Evolutionary conservation across 2,797 vertebrate genomes (phyloP), one percentile per base, ranked within the genome.

Genomic region (Xiphorhynchus erythropygius): DNA sequence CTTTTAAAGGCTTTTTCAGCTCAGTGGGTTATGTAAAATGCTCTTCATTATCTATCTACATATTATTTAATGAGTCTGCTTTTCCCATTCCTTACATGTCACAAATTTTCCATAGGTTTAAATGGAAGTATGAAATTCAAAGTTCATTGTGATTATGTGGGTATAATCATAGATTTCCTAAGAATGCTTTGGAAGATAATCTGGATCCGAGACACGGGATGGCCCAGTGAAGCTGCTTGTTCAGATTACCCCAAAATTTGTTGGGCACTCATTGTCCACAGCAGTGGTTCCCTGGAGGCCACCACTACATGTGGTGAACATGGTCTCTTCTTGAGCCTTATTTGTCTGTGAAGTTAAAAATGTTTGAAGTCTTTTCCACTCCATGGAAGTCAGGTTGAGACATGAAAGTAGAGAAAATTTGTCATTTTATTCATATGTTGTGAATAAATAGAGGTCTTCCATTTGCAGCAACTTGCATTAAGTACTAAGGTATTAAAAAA

Each of bases 251-350:
- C 60, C 42, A 21, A 24, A 13, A 18, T 65, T 50, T 82, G 30
- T 28, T 57, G 60, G 39, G 19, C 3, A 8, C 7, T 39, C 27
- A 5, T 13, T 80, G 56, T 53, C 50, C 73, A 17, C 33, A 5
- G 4, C 7, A 21, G 56, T 64, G 64, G 21, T 47, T 65, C 19
- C n/a, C 68, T 50, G 56, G 35, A 59, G 23, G 37, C 57, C 47
- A 73, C 57, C 47, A 73, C 62, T 44, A 11, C 30, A 3, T 27
- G 11, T 52, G 41, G 30, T 23, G 41, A 28, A 17, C 0, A 0
- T n/a, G 33, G 12, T 30, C 23, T 33, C 32, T 46, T 57, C 35
- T 37, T 30, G 10, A 24, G 55, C 57, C 56, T 67, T 33, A 28
- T 59, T 28, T 7, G 5, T 64, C 47, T 68, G 49, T 0, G 0